These are phyloP conservation scores for Malacosoma neustria DNA, from an alignment of 2,888 invertebrate species.

Conservation along the genomic window DNA sequence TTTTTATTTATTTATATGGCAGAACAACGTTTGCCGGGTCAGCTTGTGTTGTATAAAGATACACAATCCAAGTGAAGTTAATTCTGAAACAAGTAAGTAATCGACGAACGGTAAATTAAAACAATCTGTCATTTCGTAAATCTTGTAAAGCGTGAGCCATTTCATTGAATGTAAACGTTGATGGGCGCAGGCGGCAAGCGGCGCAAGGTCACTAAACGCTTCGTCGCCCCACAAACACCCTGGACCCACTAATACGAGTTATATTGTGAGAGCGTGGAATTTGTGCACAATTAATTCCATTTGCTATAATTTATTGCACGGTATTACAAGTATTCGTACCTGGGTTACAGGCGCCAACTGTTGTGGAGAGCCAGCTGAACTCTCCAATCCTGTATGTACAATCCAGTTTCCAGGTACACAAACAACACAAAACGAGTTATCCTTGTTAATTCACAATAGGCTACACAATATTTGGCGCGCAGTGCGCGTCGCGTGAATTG, in stretches of 20 bases:
- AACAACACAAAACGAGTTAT: conserved; percentile 34
- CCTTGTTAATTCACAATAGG: conserved; percentile 31
- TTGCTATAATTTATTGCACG: no score
- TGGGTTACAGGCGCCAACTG: no score
- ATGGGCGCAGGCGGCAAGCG: conserved; percentile 1
- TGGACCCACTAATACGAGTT: conserved; percentile 19
- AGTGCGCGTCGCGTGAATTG: conserved; percentile 24
- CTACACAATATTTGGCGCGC: conserved; percentile 20
- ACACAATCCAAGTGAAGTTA: no score
- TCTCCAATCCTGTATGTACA: conserved; percentile 39
- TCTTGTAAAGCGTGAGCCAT: not conserved
- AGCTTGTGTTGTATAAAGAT: no score
- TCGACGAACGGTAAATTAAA: no score
- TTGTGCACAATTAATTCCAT: no score
- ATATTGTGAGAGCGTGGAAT: conserved; percentile 12
- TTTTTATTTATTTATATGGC: no score
- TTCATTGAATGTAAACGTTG: not conserved
- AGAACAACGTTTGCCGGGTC: no score
- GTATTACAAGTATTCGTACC: no score
- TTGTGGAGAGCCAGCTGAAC: no score
- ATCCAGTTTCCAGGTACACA: conserved; percentile 30
- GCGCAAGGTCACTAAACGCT: conserved; percentile 40
- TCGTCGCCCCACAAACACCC: conserved; percentile 26
- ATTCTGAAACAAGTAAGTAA: no score
- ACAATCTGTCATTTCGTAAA: not conserved